Evolutionary conservation across 2,797 vertebrate genomes (phyloP).

Genomic region (Tapera naevia): DNA sequence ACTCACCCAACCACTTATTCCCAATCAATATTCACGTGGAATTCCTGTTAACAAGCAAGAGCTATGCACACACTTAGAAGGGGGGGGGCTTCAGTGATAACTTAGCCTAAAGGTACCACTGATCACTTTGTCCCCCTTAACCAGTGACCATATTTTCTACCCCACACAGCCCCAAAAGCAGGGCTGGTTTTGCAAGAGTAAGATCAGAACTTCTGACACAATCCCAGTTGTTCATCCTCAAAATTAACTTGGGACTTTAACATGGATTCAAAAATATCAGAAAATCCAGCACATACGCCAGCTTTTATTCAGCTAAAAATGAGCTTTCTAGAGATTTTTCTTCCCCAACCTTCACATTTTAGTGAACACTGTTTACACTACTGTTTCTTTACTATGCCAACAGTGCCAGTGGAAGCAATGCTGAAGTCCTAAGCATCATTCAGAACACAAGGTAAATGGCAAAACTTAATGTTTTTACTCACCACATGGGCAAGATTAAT

Average conservation of each 20-base stretch:
- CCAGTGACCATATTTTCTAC: neutral
- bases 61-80: neutral
- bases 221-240: neutral
- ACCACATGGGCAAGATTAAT: neutral
- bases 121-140: neutral
- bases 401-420: neutral
- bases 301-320: neutral
- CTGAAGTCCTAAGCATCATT: neutral
- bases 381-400: neutral
- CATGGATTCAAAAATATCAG: neutral
- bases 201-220: neutral
- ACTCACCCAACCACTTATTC: conserved; percentile 21
- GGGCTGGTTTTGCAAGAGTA: neutral
- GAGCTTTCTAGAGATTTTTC: neutral
- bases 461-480: neutral
- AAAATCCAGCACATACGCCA: neutral
- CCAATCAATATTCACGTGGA: conserved; percentile 18
- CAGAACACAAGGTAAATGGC: neutral
- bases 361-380: neutral
- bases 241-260: neutral
- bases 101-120: neutral
- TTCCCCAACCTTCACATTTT: neutral
- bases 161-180: neutral
- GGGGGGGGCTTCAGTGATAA: neutral
- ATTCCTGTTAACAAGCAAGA: conserved; percentile 41